These are phyloP conservation scores for Pitta sordida DNA, from an alignment of 2,113 vertebrate species.

Conservation along the genomic window DNA sequence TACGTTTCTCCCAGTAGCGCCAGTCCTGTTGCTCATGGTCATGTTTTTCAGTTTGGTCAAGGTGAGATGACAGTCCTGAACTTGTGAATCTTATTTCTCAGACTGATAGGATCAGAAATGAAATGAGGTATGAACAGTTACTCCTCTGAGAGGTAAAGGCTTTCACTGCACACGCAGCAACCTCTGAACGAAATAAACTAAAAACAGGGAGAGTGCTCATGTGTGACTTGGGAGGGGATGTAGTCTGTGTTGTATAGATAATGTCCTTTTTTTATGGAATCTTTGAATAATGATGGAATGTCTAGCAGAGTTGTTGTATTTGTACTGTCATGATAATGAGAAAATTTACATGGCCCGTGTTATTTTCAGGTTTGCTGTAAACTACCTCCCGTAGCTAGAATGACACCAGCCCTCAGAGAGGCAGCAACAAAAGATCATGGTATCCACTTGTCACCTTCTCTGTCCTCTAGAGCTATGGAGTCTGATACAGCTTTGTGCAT, in stretches of 20 bases:
- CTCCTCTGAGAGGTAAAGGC: not conserved
- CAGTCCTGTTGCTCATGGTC: not conserved
- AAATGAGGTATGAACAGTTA: not conserved
- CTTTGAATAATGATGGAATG: not conserved
- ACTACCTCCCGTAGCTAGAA: slow-evolving; percentile 73
- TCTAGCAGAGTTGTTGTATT: not conserved
- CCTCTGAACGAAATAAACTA: not conserved
- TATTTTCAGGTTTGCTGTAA: slow-evolving; percentile 75
- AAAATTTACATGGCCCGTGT: slow-evolving; percentile 65
- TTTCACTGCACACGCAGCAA: not conserved
- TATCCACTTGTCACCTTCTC: slow-evolving; percentile 81
- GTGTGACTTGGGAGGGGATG: not conserved
- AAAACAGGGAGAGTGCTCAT: not conserved
- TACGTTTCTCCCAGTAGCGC: not conserved
- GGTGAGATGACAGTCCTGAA: not conserved
- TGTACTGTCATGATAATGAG: slow-evolving; percentile 38
- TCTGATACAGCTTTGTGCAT: slow-evolving; percentile 71
- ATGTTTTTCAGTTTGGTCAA: not conserved
- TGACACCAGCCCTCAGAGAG: slow-evolving; percentile 89
- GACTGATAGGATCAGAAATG: slow-evolving; percentile 23
- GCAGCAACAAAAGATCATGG: slow-evolving; percentile 79
- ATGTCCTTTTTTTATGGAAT: not conserved
- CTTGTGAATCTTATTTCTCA: not conserved
- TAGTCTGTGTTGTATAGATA: slow-evolving; percentile 1
- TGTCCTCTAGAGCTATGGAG: slow-evolving; percentile 77